phyloP scores from a whole-genome alignment of 2,113 vertebrate species.

The Hippotragus niger region DNA sequence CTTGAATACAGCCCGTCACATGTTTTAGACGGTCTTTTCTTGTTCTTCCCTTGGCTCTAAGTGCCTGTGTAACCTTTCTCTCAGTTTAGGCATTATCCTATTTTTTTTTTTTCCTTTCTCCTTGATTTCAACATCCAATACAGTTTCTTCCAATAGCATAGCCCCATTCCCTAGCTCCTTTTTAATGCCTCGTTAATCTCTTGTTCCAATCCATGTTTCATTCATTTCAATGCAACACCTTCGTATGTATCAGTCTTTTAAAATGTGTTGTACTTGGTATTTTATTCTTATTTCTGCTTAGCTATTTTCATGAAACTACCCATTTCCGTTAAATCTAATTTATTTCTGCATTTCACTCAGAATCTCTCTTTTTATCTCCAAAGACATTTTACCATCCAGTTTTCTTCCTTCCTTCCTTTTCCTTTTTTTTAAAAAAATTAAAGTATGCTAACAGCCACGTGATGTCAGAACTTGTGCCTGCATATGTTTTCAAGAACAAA shows the following conservation, averaged over 20 bases:
- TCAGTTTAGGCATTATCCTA: neutral
- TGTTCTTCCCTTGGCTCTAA: neutral
- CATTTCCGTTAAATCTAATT: neutral
- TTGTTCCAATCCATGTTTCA: neutral
- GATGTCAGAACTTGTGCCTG: conserved; percentile 46
- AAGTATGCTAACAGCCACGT: neutral
- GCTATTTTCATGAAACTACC: neutral
- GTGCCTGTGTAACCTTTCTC: neutral
- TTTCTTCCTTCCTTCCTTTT: neutral
- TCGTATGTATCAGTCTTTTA: neutral
- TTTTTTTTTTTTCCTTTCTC: neutral
- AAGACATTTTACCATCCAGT: neutral
- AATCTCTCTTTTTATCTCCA: neutral
- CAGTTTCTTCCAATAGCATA: neutral
- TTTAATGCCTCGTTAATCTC: neutral
- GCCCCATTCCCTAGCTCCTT: neutral
- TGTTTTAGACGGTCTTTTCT: neutral
- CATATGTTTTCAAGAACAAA: conserved; percentile 45
- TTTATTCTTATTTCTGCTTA: neutral
- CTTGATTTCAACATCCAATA: neutral
- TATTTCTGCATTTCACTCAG: conserved; percentile 7
- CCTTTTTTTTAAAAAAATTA: neutral
- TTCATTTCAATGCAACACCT: neutral
- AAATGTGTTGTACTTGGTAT: neutral
- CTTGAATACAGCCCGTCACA: neutral